A percentile compares a stretch with the other conserved stretches of the same genome.
These are phyloP conservation scores for Hyposoter didymator DNA, from an alignment of 2,888 invertebrate species.

Conservation along the genomic window DNA sequence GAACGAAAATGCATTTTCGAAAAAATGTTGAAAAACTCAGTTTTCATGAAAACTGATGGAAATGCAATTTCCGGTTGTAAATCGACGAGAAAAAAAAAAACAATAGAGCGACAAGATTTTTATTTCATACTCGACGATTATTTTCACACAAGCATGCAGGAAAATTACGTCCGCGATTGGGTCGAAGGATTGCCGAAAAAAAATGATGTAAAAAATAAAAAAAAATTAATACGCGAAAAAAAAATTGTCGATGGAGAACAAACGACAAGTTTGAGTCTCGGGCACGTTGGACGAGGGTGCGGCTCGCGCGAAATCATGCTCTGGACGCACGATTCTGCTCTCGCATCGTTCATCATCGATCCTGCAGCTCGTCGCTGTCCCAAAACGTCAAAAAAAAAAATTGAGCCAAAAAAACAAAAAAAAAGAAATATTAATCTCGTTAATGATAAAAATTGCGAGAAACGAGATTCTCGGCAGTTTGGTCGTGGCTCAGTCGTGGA, in stretches of 20 bases:
- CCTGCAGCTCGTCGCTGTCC: conserved; percentile 35
- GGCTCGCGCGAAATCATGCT: conserved; percentile 39
- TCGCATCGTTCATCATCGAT: conserved; percentile 18
- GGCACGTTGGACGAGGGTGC: conserved; percentile 29
- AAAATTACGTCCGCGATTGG: conserved; percentile 28
- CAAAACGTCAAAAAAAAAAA: conserved; percentile 20
- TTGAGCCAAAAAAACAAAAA: conserved; percentile 23
- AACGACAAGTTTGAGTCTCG: conserved; percentile 26
- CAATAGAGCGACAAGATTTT: neutral
- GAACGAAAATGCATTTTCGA: conserved; percentile 10
- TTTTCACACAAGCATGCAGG: conserved; percentile 19
- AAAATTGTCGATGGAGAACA: conserved; percentile 44
- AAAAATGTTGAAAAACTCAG: neutral
- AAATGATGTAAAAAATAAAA: neutral
- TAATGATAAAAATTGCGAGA: conserved; percentile 12
- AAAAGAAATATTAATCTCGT: conserved; percentile 26
- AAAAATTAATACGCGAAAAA: conserved; percentile 8
- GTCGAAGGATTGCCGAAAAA: conserved; percentile 21
- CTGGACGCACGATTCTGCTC: conserved; percentile 7
- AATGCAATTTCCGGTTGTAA: conserved; percentile 12
- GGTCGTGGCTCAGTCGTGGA: conserved; percentile 5
- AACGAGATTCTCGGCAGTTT: neutral
- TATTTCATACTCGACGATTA: neutral
- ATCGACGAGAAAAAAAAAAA: neutral
- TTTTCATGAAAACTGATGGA: neutral